Conservation (phyloP, 2,113 vertebrate species). For the Ia io region DNA sequence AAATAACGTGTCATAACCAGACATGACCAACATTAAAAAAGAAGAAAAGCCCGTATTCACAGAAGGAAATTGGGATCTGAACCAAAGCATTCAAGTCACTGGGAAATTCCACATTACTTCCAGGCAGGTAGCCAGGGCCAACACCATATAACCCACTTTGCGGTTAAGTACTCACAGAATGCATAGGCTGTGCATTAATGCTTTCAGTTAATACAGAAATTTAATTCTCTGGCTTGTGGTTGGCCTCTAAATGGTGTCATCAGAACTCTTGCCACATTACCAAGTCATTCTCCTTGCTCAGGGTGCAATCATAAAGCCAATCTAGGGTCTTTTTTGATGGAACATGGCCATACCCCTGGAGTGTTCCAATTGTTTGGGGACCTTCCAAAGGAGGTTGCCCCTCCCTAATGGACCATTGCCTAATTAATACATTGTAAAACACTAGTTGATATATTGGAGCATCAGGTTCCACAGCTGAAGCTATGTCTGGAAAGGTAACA, state of each 20-base stretch:
- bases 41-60: background rate
- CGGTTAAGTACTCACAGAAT: background rate
- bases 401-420: background rate
- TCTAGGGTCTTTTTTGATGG: background rate
- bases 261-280: background rate
- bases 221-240: background rate
- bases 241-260: background rate
- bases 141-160: background rate
- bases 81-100: background rate
- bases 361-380: background rate
- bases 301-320: background rate
- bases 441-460: background rate
- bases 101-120: background rate
- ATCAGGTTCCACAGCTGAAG: background rate
- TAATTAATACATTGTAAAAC: background rate
- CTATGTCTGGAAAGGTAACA: background rate
- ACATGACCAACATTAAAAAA: background rate
- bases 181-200: background rate
- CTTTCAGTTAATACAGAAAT: background rate
- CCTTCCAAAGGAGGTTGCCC: background rate
- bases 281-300: background rate
- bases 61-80: background rate
- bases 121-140: background rate
- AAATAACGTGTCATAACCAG: background rate
- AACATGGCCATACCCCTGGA: background rate